phyloP scores from a whole-genome alignment of 92 coral and sea anemone genomes.

The Zoanthus gigantus region DNA sequence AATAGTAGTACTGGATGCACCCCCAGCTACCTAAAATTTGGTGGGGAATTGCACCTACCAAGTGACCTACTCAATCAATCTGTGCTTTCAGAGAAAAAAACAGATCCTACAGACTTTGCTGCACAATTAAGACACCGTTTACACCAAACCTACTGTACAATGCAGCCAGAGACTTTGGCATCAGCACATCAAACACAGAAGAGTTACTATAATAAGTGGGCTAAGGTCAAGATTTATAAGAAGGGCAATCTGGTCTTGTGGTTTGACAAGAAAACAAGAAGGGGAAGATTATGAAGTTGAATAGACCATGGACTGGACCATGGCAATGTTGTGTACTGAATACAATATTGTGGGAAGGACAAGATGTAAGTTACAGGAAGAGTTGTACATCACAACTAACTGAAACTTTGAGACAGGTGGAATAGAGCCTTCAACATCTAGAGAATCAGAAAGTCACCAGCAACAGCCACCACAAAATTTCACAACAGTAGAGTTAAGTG shows the following conservation, averaged over 20 bases:
- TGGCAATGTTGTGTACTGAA: neutral
- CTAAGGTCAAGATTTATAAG: constrained; percentile 7
- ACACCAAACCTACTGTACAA: neutral
- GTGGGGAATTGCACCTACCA: constrained; percentile 6
- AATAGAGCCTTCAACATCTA: constrained; percentile 18
- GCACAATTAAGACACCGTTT: constrained; percentile 12
- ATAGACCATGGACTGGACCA: constrained; percentile 47
- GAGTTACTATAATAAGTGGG: constrained; percentile 12
- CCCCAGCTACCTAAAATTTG: constrained; percentile 33
- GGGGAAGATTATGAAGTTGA: constrained; percentile 35
- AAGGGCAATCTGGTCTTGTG: constrained; percentile 36
- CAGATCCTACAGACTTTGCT: constrained; percentile 7
- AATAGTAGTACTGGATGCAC: constrained; percentile 34
- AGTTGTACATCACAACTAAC: constrained; percentile 46
- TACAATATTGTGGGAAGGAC: neutral
- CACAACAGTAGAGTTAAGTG: constrained; percentile 4
- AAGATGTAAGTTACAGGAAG: constrained; percentile 21
- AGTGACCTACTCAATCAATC: constrained; percentile 31
- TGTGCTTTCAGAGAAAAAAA: neutral
- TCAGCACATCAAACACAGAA: neutral
- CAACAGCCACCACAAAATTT: constrained; percentile 13
- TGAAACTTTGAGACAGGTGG: neutral
- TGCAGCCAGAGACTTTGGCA: neutral
- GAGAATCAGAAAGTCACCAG: constrained; percentile 22
- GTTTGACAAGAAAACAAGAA: constrained; percentile 41